Evolutionary conservation across 2,113 vertebrate species (phyloP).

Genomic region (Serilophus lunatus): DNA sequence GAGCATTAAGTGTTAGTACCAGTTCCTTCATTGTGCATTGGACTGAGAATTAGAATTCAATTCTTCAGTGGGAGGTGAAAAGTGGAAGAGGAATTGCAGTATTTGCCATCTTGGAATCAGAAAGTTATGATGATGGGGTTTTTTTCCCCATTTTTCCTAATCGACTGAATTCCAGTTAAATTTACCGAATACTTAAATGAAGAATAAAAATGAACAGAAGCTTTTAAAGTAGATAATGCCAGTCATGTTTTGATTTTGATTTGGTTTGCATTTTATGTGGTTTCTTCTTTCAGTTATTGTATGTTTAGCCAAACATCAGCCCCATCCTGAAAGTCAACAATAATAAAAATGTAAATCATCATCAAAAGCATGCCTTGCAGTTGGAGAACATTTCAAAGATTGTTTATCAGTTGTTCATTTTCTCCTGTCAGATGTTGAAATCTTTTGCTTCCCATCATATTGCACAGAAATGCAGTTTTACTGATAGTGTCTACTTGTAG

Average conservation of each 20-base stretch:
- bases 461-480: constrained; percentile 70
- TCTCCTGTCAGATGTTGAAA: constrained; percentile 77
- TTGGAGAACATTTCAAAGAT: constrained; percentile 75
- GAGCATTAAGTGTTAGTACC: background rate
- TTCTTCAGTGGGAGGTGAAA: background rate
- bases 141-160: background rate
- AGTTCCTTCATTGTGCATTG: background rate
- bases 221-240: background rate
- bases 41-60: background rate
- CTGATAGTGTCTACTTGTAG: constrained; percentile 77
- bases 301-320: constrained; percentile 45
- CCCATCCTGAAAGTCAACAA: constrained; percentile 69
- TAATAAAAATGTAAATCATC: constrained; percentile 76
- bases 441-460: constrained; percentile 73
- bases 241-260: constrained; percentile 2
- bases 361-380: constrained; percentile 62
- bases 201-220: background rate
- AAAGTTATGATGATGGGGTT: background rate
- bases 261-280: constrained; percentile 4
- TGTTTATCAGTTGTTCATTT: constrained; percentile 79
- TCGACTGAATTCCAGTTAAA: background rate
- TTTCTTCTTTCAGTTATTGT: constrained; percentile 40
- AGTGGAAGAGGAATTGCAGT: background rate
- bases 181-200: background rate
- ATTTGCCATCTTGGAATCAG: background rate